These are phyloP conservation scores for Lissonota sp. DNA, from an alignment of 2,888 invertebrate genomes.

Conservation along the genomic window DNA sequence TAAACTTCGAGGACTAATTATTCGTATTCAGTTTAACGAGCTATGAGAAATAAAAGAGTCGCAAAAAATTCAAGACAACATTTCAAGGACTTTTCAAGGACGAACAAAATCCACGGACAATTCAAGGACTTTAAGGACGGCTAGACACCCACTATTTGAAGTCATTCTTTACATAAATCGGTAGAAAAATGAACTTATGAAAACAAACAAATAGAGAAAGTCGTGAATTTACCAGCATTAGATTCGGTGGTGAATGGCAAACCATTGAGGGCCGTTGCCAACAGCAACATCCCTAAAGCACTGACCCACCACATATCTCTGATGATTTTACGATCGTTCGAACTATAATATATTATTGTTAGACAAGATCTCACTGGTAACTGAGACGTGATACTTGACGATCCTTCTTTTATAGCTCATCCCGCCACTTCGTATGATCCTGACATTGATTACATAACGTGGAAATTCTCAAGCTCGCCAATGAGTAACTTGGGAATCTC, in stretches of 20 bases:
- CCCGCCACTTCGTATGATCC: slow-evolving; percentile 55
- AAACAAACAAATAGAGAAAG: neutral
- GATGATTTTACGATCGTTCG: neutral
- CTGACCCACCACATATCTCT: slow-evolving; percentile 69
- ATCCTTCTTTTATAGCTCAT: slow-evolving; percentile 66
- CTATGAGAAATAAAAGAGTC: too few relatives aligned
- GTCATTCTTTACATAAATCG: neutral
- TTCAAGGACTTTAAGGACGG: too few relatives aligned
- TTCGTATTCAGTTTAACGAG: too few relatives aligned
- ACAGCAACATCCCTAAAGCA: slow-evolving; percentile 70
- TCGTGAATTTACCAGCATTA: slow-evolving; percentile 68
- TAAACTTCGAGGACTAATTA: too few relatives aligned
- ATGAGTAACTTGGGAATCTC: slow-evolving; percentile 55
- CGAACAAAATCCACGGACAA: too few relatives aligned
- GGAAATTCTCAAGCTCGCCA: slow-evolving; percentile 26
- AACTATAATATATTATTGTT: too few relatives aligned
- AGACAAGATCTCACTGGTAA: slow-evolving; percentile 36
- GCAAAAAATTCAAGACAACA: too few relatives aligned
- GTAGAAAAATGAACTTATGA: neutral
- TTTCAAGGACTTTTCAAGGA: too few relatives aligned
- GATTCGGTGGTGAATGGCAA: slow-evolving; percentile 68
- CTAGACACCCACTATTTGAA: too few relatives aligned
- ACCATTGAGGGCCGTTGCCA: slow-evolving; percentile 67
- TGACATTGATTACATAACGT: slow-evolving; percentile 59
- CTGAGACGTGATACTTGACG: slow-evolving; percentile 51